These are phyloP conservation scores for Protobothrops mucrosquamatus DNA, from an alignment of 2,113 vertebrate genomes.

Conservation along the genomic window DNA sequence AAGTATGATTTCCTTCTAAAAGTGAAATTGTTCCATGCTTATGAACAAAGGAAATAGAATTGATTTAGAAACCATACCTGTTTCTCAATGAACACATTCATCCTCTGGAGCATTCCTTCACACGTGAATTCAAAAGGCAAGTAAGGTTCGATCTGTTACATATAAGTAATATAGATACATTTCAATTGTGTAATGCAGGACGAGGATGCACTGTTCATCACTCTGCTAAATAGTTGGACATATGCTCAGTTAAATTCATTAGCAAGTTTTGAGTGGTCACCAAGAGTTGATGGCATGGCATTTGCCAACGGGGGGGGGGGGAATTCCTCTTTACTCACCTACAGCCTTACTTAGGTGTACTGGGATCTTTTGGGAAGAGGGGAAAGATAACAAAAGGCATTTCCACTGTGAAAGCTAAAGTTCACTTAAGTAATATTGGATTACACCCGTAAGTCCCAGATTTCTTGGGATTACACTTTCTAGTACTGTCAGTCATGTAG, in stretches of 20 bases:
- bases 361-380: background rate
- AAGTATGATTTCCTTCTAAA: background rate
- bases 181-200: background rate
- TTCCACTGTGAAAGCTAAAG: background rate
- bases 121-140: conserved; percentile 98
- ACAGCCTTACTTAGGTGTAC: background rate
- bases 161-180: conserved; percentile 5
- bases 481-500: background rate
- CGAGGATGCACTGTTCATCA: background rate
- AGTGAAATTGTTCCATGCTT: background rate
- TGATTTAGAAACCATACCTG: conserved; percentile 75
- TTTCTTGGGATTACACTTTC: background rate
- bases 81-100: conserved; percentile 94
- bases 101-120: conserved; percentile 96
- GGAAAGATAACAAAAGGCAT: background rate
- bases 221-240: background rate
- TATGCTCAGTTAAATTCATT: background rate
- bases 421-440: background rate
- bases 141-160: conserved; percentile 90
- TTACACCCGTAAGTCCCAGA: background rate
- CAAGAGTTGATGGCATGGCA: background rate
- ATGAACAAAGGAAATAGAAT: background rate
- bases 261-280: background rate
- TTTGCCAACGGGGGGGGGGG: background rate
- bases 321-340: background rate